Evolutionary conservation across 2,113 vertebrate genomes (phyloP).

Genomic region (Lampris megalopsis): DNA sequence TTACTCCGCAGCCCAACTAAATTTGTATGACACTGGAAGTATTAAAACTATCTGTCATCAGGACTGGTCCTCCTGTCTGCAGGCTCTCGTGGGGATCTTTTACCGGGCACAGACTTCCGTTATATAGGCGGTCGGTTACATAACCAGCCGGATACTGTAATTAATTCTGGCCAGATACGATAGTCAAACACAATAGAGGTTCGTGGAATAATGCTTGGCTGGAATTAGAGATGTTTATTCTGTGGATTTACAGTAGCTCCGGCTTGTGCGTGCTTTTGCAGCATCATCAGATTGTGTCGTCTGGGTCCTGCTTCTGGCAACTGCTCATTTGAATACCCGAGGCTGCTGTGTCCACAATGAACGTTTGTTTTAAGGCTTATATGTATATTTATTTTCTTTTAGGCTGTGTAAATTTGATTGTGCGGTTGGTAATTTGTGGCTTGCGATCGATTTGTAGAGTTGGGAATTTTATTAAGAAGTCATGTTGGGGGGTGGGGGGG

Average conservation of each 20-base stretch:
- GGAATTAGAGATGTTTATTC: too few species aligned
- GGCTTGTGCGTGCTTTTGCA: background rate
- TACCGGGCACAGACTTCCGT: too few species aligned
- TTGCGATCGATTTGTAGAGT: conserved; percentile 11
- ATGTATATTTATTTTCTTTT: background rate
- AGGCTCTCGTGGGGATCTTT: too few species aligned
- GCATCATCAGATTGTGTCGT: background rate
- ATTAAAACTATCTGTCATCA: conserved; percentile 4
- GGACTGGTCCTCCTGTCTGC: background rate
- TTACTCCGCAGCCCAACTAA: conserved; percentile 6
- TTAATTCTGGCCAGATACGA: too few species aligned
- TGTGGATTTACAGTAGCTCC: background rate
- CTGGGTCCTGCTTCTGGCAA: conserved; percentile 14
- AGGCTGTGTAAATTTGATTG: background rate
- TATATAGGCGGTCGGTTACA: too few species aligned
- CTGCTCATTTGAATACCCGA: conserved; percentile 11
- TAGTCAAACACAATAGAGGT: too few species aligned
- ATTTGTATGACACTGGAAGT: conserved; percentile 35
- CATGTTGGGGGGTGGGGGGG: too few species aligned
- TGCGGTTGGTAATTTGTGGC: conserved; percentile 17
- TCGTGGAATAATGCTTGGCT: background rate
- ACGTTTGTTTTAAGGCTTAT: too few species aligned
- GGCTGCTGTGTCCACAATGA: conserved; percentile 12
- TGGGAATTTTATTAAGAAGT: background rate
- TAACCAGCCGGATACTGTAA: too few species aligned